phyloP scores from a whole-genome alignment of 2,113 vertebrate genomes.

The Onychostruthus taczanowskii region DNA sequence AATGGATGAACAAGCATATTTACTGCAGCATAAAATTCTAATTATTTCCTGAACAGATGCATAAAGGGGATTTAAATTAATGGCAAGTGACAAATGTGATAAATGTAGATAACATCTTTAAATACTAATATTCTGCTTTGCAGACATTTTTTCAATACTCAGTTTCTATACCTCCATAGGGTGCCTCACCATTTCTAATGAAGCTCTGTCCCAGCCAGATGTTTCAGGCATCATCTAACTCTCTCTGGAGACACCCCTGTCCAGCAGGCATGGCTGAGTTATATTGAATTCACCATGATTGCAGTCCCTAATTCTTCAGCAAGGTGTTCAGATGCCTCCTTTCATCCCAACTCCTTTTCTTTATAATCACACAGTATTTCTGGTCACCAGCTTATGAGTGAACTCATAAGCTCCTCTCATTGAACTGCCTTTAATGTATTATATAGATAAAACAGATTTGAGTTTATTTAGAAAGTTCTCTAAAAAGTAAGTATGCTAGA shows the following conservation, averaged over 20 bases:
- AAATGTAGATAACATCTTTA: constrained; percentile 71
- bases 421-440: neutral
- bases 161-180: neutral
- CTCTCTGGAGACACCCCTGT: neutral
- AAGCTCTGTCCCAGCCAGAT: neutral
- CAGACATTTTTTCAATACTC: neutral
- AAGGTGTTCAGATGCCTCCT: neutral
- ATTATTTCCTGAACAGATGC: constrained; percentile 80
- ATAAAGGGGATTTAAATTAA: constrained; percentile 76
- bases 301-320: neutral
- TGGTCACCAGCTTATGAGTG: neutral
- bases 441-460: neutral
- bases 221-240: neutral
- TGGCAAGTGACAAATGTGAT: constrained; percentile 75
- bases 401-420: neutral
- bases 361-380: neutral
- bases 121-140: constrained; percentile 49
- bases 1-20: constrained; percentile 80
- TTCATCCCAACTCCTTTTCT: neutral
- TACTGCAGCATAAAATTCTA: constrained; percentile 79
- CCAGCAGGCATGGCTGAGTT: neutral
- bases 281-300: neutral
- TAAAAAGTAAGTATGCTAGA: neutral
- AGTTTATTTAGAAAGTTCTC: neutral
- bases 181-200: neutral